phyloP scores from a whole-genome alignment of 1,140 invertebrate species.

The Dufourea novaeangliae region DNA sequence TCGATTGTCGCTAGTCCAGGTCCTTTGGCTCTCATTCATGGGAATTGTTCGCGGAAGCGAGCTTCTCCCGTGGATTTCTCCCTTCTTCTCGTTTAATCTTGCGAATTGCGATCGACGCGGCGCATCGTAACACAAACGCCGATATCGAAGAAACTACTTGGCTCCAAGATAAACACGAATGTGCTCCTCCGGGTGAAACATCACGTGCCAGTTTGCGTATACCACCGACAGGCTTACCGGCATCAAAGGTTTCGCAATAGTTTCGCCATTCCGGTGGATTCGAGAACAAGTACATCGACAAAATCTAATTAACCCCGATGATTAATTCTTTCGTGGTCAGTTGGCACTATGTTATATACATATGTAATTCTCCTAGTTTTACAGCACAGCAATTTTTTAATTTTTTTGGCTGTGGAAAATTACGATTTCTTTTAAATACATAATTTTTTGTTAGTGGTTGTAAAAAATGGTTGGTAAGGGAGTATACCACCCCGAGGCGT shows the following conservation, averaged over 20 bases:
- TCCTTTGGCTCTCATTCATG: background rate
- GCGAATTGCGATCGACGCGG: conserved; percentile 3
- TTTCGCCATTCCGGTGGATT: background rate
- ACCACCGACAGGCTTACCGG: background rate
- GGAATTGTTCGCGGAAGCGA: background rate
- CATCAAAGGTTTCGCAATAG: background rate
- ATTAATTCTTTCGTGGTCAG: too few species aligned
- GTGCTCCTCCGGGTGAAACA: background rate
- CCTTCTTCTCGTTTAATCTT: conserved; percentile 15
- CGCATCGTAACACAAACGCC: background rate
- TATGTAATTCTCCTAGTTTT: too few species aligned
- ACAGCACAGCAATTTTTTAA: too few species aligned
- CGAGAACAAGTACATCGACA: too few species aligned
- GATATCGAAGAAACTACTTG: conserved; percentile 6
- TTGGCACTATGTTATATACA: too few species aligned
- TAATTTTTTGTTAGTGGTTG: too few species aligned
- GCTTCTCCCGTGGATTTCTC: background rate
- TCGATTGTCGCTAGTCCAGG: background rate
- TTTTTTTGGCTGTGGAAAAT: too few species aligned
- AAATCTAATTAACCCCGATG: background rate
- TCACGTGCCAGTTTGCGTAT: background rate
- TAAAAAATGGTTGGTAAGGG: too few species aligned
- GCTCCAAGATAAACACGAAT: conserved; percentile 10
- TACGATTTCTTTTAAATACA: too few species aligned
- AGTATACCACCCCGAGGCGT: too few species aligned